Evolutionary conservation across 2,797 vertebrate genomes (phyloP), one percentile per base, ranked within the genome.

Genomic region (Clarias fuscus): DNA sequence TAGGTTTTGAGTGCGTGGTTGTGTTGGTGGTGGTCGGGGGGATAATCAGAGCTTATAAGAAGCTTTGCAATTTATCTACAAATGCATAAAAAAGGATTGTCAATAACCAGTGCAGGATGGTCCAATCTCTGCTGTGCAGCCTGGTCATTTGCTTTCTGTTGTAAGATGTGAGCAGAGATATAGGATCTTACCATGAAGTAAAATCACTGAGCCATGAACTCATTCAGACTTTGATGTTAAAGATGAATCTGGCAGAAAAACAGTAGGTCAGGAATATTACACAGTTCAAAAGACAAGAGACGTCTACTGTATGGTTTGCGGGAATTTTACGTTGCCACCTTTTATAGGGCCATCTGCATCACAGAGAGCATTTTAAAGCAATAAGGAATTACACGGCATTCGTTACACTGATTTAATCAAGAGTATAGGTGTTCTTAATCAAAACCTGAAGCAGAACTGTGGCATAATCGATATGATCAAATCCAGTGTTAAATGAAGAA

Each of bases 31-130:
- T 37, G 30, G 33, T 5, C 37, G 33, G 33, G 22, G n/a, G 17
- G 30, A 67, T 67, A 67, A 53, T 95, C 93, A 93, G 2, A 15
- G 91, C 91, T 94, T 95, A 94, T 95, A 92, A 91, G 91, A 90
- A 93, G 93, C 91, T 90, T 90, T 89, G 90, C 94, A 93, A 94
- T 95, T 94, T 94, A 95, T 95, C 94, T 92, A 91, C 92, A 93
- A 91, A 88, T 89, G 91, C 85, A 89, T 87, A 92, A 93, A 92
- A 94, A 93, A 92, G 85, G 68, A 84, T 84, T 81, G 22, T 90
- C 91, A 89, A 91, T 90, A 90, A 90, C 88, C 91, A 89, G 86
- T 79, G 84, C 87, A 88, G 70, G 86, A 87, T 89, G 84, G 87
- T 79, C 87, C 86, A 79, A 0, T 84, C 82, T 87, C 84, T 88